Evolutionary conservation across 2,113 vertebrate species (phyloP).

Genomic region (Planiliza haematocheilus): DNA sequence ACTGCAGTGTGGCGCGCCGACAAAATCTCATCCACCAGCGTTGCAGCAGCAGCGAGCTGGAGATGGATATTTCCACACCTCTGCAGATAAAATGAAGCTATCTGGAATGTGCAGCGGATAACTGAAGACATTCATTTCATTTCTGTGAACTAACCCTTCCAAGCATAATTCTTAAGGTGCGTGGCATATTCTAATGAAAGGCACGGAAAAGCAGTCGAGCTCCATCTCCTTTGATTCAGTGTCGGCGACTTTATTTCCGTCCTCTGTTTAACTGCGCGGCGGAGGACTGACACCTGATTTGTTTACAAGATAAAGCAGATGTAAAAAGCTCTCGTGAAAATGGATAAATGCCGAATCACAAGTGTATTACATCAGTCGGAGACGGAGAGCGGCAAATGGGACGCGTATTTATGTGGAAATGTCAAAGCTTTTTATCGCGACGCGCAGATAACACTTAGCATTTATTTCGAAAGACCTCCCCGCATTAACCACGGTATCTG

Average conservation of each 20-base stretch:
- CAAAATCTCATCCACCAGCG: not conserved
- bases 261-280: not conserved
- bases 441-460: slow-evolving; percentile 8
- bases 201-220: not conserved
- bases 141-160: too few species aligned
- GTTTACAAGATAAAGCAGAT: slow-evolving; percentile 38
- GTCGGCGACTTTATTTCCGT: not conserved
- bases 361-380: slow-evolving; percentile 35
- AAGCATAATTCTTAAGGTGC: too few species aligned
- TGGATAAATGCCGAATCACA: slow-evolving; percentile 31
- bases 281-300: slow-evolving; percentile 14
- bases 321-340: slow-evolving; percentile 45
- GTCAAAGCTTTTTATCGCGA: slow-evolving; percentile 41
- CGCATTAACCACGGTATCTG: slow-evolving; percentile 16
- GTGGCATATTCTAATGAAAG: too few species aligned
- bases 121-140: too few species aligned
- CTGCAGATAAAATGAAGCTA: too few species aligned
- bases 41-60: not conserved
- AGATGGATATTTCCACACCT: not conserved
- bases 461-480: slow-evolving; percentile 17
- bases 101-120: too few species aligned
- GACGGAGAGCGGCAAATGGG: slow-evolving; percentile 6
- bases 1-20: not conserved
- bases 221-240: not conserved
- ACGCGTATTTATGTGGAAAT: slow-evolving; percentile 29